A percentile compares a stretch with the other conserved stretches of the same genome.
Conservation (phyloP, 1,140 invertebrate species). For the Drosophila cardini region DNA sequence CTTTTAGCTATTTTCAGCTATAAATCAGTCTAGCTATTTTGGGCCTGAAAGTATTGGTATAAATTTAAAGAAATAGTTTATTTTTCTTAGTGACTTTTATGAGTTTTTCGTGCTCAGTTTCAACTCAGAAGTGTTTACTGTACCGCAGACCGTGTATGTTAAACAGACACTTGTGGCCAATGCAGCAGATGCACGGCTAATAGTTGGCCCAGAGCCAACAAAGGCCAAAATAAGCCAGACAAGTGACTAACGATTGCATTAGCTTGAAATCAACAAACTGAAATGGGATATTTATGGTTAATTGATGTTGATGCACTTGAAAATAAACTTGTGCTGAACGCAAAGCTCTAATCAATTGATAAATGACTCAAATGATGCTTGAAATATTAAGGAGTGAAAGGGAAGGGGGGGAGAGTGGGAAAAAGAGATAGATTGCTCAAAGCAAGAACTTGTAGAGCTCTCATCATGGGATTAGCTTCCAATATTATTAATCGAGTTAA, state of each 20-base stretch:
- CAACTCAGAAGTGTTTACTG: background rate
- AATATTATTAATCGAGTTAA: slow-evolving; percentile 62
- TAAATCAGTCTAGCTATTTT: too few relatives aligned
- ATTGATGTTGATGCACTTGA: slow-evolving; percentile 40
- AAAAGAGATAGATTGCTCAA: background rate
- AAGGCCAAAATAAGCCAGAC: slow-evolving; percentile 16
- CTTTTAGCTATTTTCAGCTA: too few relatives aligned
- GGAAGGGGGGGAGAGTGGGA: background rate
- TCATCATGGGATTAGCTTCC: background rate
- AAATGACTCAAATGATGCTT: slow-evolving; percentile 14
- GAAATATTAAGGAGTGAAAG: slow-evolving; percentile 3
- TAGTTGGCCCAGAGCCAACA: slow-evolving; percentile 14
- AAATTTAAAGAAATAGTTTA: too few relatives aligned
- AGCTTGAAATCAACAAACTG: background rate
- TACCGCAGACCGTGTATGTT: slow-evolving; percentile 3
- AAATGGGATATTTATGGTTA: slow-evolving; percentile 49
- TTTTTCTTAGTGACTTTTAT: too few relatives aligned
- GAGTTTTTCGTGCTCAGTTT: background rate
- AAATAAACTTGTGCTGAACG: slow-evolving; percentile 19
- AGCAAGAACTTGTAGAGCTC: slow-evolving; percentile 2
- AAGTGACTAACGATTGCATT: slow-evolving; percentile 57
- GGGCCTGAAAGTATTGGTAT: too few relatives aligned
- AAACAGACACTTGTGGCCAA: slow-evolving; percentile 29
- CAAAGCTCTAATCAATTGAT: slow-evolving; percentile 12
- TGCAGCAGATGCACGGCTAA: slow-evolving; percentile 7